Base-by-base conservation (phyloP, 2,888 invertebrate species). In the Andrena hattorfiana region DNA sequence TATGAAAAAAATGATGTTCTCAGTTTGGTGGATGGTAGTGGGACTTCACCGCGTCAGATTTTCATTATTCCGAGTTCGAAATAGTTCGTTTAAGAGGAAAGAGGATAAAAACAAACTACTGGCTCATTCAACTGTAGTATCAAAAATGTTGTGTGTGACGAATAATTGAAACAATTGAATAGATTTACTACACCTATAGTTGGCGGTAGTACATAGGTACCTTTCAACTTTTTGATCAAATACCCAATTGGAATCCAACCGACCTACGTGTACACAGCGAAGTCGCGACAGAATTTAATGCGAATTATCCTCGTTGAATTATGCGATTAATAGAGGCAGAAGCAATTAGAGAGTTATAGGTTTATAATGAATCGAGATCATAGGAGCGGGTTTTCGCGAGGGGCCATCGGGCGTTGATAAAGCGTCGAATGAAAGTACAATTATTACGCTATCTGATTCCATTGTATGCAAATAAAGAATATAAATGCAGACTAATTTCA, bases 391-490 rank as follows among this genome's bases (percentile, higher is more conserved):
- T 13, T 2, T 7, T 26, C 67, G 35, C 67, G 59, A 28, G 26
- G 32, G 35, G 23, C 51, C 81, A 87, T 87, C 77, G 77, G 42
- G 30, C 63, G 35, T 64, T 78, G 88, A 87, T 88, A 87, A 86
- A 78, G 56, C 77, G 84, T 51, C 60, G 70, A 75, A 81, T 85
- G 77, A 86, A 81, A 86, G 88, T 88, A 87, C 85, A 86, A 89
- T 88, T 87, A 88, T 88, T 83, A 82, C 89, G 82, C 84, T 83
- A 79, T 89, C 85, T 84, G 89, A 84, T 79, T 85, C 89, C 82
- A 88, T 88, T 88, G 88, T 88, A 86, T 88, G 88, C 85, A 89
- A 88, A 88, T 87, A 87, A 56, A 84, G 89, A 87, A 88, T 88
- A 88, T 87, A 87, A 88, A 89, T 81, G 85, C 87, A 77, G 76